Conservation (phyloP, 2,888 invertebrate genomes). For the Neoscelio sp. region DNA sequence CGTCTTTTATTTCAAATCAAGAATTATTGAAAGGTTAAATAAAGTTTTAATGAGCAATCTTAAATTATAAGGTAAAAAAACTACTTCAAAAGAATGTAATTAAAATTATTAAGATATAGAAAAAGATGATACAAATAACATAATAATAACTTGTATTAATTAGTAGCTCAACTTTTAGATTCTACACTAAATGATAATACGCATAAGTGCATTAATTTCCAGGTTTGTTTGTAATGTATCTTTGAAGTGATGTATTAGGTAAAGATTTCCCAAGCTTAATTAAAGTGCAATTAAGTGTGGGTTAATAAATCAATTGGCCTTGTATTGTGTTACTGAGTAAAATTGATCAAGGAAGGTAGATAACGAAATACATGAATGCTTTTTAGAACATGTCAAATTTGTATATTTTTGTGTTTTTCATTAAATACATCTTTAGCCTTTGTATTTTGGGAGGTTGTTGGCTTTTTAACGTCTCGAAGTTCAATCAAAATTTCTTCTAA, state of each 20-base stretch:
- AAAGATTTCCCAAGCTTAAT: constrained; percentile 37
- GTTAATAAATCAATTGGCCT: constrained; percentile 38
- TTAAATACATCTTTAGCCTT: neutral
- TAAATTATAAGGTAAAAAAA: no score
- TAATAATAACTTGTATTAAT: no score
- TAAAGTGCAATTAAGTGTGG: constrained; percentile 37
- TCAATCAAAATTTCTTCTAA: constrained; percentile 80
- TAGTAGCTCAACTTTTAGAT: no score
- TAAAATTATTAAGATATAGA: no score
- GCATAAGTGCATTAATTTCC: no score
- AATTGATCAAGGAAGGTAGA: neutral
- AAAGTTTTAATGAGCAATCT: no score
- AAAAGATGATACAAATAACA: no score
- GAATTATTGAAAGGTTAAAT: no score
- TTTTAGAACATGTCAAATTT: no score
- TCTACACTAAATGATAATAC: no score
- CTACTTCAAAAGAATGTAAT: no score
- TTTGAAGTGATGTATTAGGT: constrained; percentile 25
- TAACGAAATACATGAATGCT: constrained; percentile 9
- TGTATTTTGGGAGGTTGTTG: neutral
- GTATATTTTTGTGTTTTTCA: constrained; percentile 15
- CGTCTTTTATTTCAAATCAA: no score
- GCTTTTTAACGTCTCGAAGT: constrained; percentile 67
- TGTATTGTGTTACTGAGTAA: neutral
- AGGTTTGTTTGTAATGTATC: constrained; percentile 3